phyloP scores from a whole-genome alignment of 1,140 invertebrate genomes.

The Macrosteles quadrilineatus region DNA sequence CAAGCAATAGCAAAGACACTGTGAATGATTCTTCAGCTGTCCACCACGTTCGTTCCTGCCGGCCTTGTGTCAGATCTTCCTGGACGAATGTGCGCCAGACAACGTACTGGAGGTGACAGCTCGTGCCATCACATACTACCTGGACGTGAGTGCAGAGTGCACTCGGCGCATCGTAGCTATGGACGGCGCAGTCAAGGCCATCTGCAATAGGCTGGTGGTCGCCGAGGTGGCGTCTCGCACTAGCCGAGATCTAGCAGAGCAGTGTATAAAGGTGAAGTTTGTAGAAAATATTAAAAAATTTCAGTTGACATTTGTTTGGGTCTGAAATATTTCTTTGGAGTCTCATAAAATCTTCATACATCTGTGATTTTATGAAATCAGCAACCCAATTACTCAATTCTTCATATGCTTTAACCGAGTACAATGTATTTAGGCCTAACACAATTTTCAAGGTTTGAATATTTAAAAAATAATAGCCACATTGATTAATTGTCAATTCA shows the following conservation, averaged over 20 bases:
- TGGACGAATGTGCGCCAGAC: constrained; percentile 97
- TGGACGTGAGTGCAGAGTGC: constrained; percentile 98
- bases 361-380: too few species aligned
- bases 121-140: constrained; percentile 96
- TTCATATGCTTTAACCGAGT: too few species aligned
- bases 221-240: constrained; percentile 91
- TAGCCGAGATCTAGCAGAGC: constrained; percentile 97
- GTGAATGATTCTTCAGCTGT: constrained; percentile 88
- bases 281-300: too few species aligned
- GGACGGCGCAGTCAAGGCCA: constrained; percentile 96
- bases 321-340: too few species aligned
- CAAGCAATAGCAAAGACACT: too few species aligned
- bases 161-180: constrained; percentile 96
- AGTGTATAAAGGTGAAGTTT: constrained; percentile 90
- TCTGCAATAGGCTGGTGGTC: constrained; percentile 91
- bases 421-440: too few species aligned
- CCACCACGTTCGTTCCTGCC: constrained; percentile 97
- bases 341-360: too few species aligned
- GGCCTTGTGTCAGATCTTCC: constrained; percentile 95
- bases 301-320: too few species aligned
- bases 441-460: too few species aligned
- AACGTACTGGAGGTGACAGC: constrained; percentile 98
- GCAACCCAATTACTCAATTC: too few species aligned
- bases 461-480: too few species aligned
- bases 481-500: too few species aligned